Base-by-base conservation (phyloP, 1,140 invertebrate species). In the Tetramorium simillimum region DNA sequence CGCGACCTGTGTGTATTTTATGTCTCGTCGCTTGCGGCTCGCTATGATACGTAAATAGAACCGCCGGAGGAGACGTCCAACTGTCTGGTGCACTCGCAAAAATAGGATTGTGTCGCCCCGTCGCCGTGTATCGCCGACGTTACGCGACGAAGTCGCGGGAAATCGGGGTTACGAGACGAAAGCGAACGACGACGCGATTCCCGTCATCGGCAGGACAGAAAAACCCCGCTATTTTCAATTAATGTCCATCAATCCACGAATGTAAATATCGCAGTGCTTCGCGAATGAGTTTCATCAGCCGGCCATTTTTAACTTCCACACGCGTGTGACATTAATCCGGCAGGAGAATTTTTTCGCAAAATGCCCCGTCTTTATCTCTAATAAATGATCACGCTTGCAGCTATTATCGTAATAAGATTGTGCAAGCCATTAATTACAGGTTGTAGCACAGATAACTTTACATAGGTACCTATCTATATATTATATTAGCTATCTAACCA, bases 21-120 rank as follows among this genome's bases (percentile, higher is more conserved):
- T 60, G 70, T 85, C 78, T 86, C 75, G 75, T 75, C 89, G 85
- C 85, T 82, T 70, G 43, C 60, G 46, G 28, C 67, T 89, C 89
- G 58, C 89, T 88, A 88, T 46, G 84, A 76, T 88, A 89, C 90
- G 78, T 21, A 91, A 92, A 92, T 92, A 92, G 90, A 88, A 72
- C 76, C 76, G 53, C 53, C 81, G 43, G 88, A 67, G 75, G 88
- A 93, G 92, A 91, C 93, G 93, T 93, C 93, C 90, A 93, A 93
- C 93, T 91, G 93, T 93, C 93, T 93, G 91, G 91, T 89, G 86
- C 82, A 82, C 73, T 86, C 89, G 92, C 92, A 93, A 93, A 93
- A 93, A 93, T 93, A 93, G 92, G 91, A 92, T 91, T 92, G 84
- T 88, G 88, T 88, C 87, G 88, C 76, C 18, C 24, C 63, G 46